These are phyloP conservation scores for Spilosoma lubricipeda DNA, from an alignment of 2,888 invertebrate species.

Conservation along the genomic window DNA sequence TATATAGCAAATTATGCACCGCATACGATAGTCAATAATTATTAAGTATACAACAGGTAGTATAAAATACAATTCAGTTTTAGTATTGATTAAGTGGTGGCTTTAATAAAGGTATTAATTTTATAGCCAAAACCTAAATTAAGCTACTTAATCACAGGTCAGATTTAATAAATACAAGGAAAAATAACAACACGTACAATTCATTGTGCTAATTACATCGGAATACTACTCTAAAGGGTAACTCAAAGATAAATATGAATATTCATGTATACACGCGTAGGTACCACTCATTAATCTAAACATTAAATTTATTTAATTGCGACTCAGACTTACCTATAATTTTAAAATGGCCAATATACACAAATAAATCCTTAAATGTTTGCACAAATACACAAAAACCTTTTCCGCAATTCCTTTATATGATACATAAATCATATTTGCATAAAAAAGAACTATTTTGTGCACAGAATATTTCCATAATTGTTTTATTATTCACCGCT, in stretches of 20 bases:
- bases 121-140: neutral
- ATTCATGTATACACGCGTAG: neutral
- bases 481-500: conserved; percentile 49
- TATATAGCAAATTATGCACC: neutral
- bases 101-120: neutral
- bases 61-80: neutral
- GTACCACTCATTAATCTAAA: neutral
- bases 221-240: neutral
- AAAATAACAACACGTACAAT: neutral
- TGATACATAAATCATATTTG: conserved; percentile 25
- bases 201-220: neutral
- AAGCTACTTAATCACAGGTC: neutral
- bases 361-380: conserved; percentile 15
- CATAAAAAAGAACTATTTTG: conserved; percentile 32
- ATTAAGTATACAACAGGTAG: neutral
- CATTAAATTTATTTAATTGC: neutral
- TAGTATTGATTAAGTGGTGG: neutral
- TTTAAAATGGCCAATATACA: conserved; percentile 9
- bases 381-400: conserved; percentile 10
- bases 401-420: conserved; percentile 28
- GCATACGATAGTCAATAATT: neutral
- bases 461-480: conserved; percentile 28
- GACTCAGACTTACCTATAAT: neutral
- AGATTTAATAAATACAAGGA: neutral
- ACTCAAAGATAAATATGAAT: neutral